These are phyloP conservation scores for Nomada lathburiana DNA, from an alignment of 2,888 invertebrate genomes.

Conservation along the genomic window DNA sequence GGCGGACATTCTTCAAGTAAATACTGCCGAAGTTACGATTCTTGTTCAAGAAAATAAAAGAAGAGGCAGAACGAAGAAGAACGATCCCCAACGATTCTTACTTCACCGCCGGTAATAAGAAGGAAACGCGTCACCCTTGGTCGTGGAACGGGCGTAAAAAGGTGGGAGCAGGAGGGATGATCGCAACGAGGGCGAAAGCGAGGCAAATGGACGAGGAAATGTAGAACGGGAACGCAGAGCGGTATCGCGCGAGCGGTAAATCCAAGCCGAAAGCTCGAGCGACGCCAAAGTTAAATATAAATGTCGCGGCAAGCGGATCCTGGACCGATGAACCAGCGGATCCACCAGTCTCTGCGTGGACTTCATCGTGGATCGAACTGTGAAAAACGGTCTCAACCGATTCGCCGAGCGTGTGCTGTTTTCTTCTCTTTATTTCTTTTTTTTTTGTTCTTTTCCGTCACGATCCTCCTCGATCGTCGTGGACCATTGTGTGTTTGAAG, in stretches of 20 bases:
- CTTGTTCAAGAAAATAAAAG: not conserved
- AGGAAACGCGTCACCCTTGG: conserved; percentile 22
- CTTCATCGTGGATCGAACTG: conserved; percentile 78
- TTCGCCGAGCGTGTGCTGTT: conserved; percentile 25
- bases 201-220: conserved; percentile 47
- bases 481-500: conserved; percentile 1
- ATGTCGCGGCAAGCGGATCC: conserved; percentile 79
- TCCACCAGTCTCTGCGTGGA: conserved; percentile 82
- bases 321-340: conserved; percentile 82
- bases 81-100: conserved; percentile 18
- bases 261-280: conserved; percentile 55
- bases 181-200: conserved; percentile 39
- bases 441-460: not conserved
- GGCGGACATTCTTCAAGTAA: too few species aligned
- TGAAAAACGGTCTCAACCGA: conserved; percentile 34
- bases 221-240: conserved; percentile 48
- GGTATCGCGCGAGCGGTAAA: conserved; percentile 39
- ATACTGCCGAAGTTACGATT: too few species aligned
- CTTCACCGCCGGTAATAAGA: conserved; percentile 57
- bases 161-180: not conserved
- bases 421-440: not conserved
- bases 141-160: not conserved
- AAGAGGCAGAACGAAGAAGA: not conserved
- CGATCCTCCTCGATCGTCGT: conserved; percentile 32
- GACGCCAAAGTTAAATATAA: conserved; percentile 85